Percentiles rank a stretch among this genome's conserved stretches.
Evolutionary conservation across 35 echinoderm and acorn worm species (phyloP).

Genomic region (Eucidaris tribuloides): DNA sequence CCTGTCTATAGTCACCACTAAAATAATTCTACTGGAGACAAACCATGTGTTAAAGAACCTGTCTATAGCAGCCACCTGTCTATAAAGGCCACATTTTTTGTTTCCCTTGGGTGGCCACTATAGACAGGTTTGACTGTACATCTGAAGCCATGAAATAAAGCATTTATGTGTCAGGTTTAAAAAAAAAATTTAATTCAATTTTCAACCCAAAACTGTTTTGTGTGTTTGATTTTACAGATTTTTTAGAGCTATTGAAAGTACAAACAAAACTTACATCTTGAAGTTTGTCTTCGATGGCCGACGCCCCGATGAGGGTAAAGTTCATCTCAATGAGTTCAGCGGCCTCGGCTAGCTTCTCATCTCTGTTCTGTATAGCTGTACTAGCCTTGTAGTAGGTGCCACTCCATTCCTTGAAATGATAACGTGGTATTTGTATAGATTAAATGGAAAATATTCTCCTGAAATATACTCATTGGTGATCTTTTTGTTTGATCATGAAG

Average conservation of each 20-base stretch:
- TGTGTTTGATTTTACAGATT: neutral
- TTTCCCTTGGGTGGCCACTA: no score
- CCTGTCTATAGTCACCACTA: no score
- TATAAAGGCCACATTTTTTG: no score
- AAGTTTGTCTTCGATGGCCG: conserved; percentile 97
- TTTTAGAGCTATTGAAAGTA: neutral
- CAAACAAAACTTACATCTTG: conserved; percentile 68
- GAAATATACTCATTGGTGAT: neutral
- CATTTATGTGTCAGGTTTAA: no score
- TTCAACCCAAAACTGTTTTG: no score
- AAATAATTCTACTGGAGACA: no score
- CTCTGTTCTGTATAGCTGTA: conserved; percentile 89
- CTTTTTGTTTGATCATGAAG: neutral
- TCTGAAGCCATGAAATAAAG: no score
- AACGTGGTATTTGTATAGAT: neutral
- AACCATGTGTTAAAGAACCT: no score
- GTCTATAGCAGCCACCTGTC: no score
- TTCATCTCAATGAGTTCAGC: conserved; percentile 99
- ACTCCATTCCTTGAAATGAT: conserved; percentile 80
- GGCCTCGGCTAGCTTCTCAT: conserved; percentile 86
- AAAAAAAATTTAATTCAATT: no score
- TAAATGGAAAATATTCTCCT: no score
- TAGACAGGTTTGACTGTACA: no score
- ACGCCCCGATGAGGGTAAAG: conserved; percentile 87
- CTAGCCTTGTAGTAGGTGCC: conserved; percentile 97